Base-by-base conservation (phyloP, 2,113 vertebrate genomes). In the Ceuthmochares aereus region DNA sequence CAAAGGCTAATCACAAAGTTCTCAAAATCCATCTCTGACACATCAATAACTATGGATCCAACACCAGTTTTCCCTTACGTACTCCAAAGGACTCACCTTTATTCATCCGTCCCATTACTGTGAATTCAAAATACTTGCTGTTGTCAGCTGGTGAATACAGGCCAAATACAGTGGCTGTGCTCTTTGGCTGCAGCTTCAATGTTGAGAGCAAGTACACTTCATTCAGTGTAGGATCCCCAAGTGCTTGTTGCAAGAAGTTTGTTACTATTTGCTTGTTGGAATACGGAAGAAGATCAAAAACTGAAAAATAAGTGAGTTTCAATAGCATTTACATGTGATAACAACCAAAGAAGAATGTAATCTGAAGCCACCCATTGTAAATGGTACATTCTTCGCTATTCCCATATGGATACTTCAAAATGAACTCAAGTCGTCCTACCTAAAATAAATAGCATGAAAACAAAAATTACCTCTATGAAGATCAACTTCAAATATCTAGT, bases 111-210 rank as follows among this genome's bases (percentile, higher is more conserved):
- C 99, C 99, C 97, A 99, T 98, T 59, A 99, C 97, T 0, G 92
- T 98, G 89, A 99, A 98, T 87, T 99, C 99, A 96, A 99, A 98
- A 96, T 99, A 99, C 80, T 99, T 99, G 84, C 95, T 98, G 97
- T 98, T 99, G 92, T 99, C 98, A 74, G 88, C 93, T 67, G 99
- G 98, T 6, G 99, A 99, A 96, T 99, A 98, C 68, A 99, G 93
- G 68, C 98, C 99, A 76, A 98, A 99, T 77, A 99, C 75, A 14
- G 98, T 98, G 40, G 98, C 98, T 59, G 99, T 98, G 60, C 98
- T 98, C 96, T 99, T 99, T 4, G 95, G 98, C 47, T 98, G 99
- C 62, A 99, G 95, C 95, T 97, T 98, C 97, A 99, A 99, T 16
- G 98, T 98, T 27, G 98, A 96, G 16, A 99, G 98, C 69, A 99